Conservation (phyloP, 2,113 vertebrate genomes). For the Chaetops frenatus region DNA sequence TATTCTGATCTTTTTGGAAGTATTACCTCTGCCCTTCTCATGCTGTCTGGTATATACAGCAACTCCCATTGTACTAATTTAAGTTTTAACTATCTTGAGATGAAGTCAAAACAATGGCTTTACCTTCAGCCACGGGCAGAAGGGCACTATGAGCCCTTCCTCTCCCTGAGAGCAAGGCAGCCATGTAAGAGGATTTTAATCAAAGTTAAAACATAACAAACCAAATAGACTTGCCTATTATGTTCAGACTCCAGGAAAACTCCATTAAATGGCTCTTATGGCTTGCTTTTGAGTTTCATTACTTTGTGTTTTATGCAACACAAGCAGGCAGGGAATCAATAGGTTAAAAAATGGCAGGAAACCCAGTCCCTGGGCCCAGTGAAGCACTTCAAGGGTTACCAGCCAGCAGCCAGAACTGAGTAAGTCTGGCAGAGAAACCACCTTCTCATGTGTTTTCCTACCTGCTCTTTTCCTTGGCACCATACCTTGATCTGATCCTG, state of each 20-base stretch:
- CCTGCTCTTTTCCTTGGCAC: not conserved
- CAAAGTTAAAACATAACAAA: not conserved
- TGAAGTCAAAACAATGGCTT: not conserved
- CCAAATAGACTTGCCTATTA: not conserved
- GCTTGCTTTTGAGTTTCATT: not conserved
- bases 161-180: not conserved
- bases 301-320: not conserved
- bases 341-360: not conserved
- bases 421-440: not conserved
- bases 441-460: not conserved
- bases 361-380: not conserved
- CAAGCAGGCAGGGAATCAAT: not conserved
- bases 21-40: not conserved
- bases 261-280: not conserved
- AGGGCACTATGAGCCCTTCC: not conserved
- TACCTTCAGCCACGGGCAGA: not conserved
- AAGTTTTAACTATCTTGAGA: not conserved
- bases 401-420: not conserved
- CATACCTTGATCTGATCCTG: conserved; percentile 91
- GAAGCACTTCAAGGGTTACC: not conserved
- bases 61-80: not conserved
- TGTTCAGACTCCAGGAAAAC: not conserved
- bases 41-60: not conserved
- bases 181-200: not conserved
- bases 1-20: not conserved